Evolutionary conservation across 1,140 invertebrate species (phyloP).

Genomic region (Heliconius eleuchia): DNA sequence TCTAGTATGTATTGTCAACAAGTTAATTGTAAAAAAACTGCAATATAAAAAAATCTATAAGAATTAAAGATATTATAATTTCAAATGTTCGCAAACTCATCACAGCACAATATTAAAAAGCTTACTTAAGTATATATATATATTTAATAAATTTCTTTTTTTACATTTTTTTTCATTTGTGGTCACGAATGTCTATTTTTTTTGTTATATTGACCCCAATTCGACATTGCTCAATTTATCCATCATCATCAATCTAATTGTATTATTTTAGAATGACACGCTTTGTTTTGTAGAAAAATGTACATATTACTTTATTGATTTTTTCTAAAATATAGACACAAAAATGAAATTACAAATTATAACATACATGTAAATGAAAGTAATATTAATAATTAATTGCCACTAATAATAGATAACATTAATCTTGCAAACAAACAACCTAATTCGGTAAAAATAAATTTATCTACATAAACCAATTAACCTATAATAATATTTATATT

Average conservation of each 20-base stretch:
- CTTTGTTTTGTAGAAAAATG: neutral
- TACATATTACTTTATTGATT: neutral
- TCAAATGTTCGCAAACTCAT: slow-evolving; percentile 18
- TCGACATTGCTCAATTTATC: neutral
- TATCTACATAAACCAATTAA: neutral
- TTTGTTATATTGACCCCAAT: neutral
- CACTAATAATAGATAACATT: neutral
- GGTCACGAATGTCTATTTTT: neutral
- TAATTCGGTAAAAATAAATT: neutral
- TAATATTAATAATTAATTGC: neutral
- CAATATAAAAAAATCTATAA: slow-evolving; percentile 26
- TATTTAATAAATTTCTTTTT: neutral
- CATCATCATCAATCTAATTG: neutral
- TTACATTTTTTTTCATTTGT: too few species aligned
- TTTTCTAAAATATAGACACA: neutral
- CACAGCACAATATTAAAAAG: slow-evolving; percentile 28
- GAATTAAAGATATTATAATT: slow-evolving; percentile 15
- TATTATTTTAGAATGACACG: neutral
- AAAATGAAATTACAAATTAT: neutral
- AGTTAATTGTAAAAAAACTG: slow-evolving; percentile 19
- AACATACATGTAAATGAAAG: neutral
- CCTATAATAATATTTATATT: neutral
- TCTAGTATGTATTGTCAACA: slow-evolving; percentile 15
- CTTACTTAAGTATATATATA: slow-evolving; percentile 12
- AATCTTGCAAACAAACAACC: neutral